Evolutionary conservation across 1,140 invertebrate species (phyloP), one percentile per base, ranked within the genome.

Genomic region (Dendroctonus ponderosae): DNA sequence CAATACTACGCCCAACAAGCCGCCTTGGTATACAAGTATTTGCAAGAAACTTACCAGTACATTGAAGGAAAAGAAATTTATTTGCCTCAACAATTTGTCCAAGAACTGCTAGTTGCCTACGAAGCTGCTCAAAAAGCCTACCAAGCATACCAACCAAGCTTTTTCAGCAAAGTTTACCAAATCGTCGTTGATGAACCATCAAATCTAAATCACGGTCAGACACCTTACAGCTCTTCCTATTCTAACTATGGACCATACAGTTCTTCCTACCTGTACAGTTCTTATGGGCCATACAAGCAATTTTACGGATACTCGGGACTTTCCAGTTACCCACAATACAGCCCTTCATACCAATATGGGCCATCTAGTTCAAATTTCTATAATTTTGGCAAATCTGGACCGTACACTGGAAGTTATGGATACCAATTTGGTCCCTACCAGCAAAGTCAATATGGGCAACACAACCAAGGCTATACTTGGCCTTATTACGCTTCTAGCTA

Each of bases 61-160:
- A 59, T 59, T 14, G 40, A 61, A 48, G 6, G 44, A 46, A 44
- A 65, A 48, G 8, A 49, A 37, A 9, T 12, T 7, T 7, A 37
- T 7, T 39, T 46, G 3, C 48, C 41, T 39, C 48, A 66, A 39
- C 43, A 52, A 40, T 11, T 66, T 38, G 15, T 49, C 42, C n/a
- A 66, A 53, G 56, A 66, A 52, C 26, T 57, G 7, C 64, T 46
- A 43, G 12, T 40, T 12, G 64, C 56, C 14, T 59, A 66, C 39
- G 4, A 14, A 7, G 48, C 64, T 41, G 49, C 46, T 41, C 44
- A 46, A 37, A 51, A 7, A 2, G 64, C 42, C 52, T 46, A 46
- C 43, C 43, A 46, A 46, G 43, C 43, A 9, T 46, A 46, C 43
- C 43, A 46, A 46, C 1, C 26, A 26, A 26, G 26, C 26, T 26